A percentile compares a stretch with the other conserved stretches of the same genome.
Evolutionary conservation across 2,888 invertebrate species (phyloP).

Genomic region (Steinernema carpocapsae): DNA sequence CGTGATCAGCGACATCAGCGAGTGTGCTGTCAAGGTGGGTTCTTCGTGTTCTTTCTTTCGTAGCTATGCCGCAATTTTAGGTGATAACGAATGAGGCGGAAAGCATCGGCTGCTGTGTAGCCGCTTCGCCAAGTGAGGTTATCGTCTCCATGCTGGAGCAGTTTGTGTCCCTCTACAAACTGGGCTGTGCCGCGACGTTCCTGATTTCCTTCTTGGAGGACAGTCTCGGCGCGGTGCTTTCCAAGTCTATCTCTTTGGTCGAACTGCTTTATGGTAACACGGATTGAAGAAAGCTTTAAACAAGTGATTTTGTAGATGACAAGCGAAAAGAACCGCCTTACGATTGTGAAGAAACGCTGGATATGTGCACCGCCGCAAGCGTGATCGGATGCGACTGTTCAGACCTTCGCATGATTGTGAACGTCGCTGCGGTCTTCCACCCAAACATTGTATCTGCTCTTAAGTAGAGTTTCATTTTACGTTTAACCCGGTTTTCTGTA

Average conservation of each 20-base stretch:
- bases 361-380: conserved; percentile 52
- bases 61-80: conserved; percentile 37
- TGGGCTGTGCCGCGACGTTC: conserved; percentile 50
- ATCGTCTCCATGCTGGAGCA: conserved; percentile 63
- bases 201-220: conserved; percentile 64
- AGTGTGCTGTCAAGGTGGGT: conserved; percentile 75
- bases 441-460: conserved; percentile 52
- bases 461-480: conserved; percentile 15
- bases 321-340: not conserved
- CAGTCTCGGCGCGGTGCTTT: conserved; percentile 62
- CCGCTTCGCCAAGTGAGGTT: conserved; percentile 59
- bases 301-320: not conserved
- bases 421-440: conserved; percentile 63
- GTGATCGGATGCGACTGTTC: conserved; percentile 63
- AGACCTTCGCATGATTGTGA: conserved; percentile 61
- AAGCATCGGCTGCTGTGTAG: conserved; percentile 43
- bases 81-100: conserved; percentile 46
- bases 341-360: not conserved
- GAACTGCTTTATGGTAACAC: conserved; percentile 47
- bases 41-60: not conserved
- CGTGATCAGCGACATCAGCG: conserved; percentile 81
- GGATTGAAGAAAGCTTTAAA: not conserved
- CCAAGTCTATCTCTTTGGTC: conserved; percentile 56
- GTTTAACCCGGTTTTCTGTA: not conserved
- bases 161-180: conserved; percentile 53